Evolutionary conservation across 2,113 vertebrate species (phyloP).

Genomic region (Aldabrachelys gigantea): DNA sequence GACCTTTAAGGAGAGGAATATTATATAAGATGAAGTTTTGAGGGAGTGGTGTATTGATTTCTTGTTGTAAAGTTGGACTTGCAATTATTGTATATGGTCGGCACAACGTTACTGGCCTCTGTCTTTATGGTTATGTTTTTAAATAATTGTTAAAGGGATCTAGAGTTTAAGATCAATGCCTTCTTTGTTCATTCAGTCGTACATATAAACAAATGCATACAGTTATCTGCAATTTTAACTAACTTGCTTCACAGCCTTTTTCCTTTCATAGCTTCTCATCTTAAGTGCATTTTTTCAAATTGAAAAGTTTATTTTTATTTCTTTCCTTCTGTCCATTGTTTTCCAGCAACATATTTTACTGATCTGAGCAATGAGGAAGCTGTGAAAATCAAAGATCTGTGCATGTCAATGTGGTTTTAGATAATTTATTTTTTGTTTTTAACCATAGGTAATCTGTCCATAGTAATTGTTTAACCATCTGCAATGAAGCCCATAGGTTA

Average conservation of each 20-base stretch:
- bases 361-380: slow-evolving; percentile 52
- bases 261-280: neutral
- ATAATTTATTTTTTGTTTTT: slow-evolving; percentile 19
- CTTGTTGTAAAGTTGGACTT: neutral
- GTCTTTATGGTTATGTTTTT: neutral
- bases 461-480: slow-evolving; percentile 13
- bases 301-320: slow-evolving; percentile 43
- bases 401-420: neutral
- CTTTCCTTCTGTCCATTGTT: slow-evolving; percentile 1
- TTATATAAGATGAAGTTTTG: neutral
- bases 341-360: slow-evolving; percentile 19
- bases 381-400: slow-evolving; percentile 35
- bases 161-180: neutral
- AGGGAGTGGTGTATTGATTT: neutral
- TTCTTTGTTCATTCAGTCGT: neutral
- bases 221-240: neutral
- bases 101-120: neutral
- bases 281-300: neutral
- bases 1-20: neutral
- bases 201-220: neutral
- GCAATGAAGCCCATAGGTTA: slow-evolving; percentile 44
- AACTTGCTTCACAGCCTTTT: slow-evolving; percentile 3
- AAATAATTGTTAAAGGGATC: neutral
- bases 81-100: neutral
- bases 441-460: neutral